A percentile compares a stretch with the other conserved stretches of the same genome.
phyloP scores from a whole-genome alignment of 2,113 vertebrate species.

The Podarcis raffonei region DNA sequence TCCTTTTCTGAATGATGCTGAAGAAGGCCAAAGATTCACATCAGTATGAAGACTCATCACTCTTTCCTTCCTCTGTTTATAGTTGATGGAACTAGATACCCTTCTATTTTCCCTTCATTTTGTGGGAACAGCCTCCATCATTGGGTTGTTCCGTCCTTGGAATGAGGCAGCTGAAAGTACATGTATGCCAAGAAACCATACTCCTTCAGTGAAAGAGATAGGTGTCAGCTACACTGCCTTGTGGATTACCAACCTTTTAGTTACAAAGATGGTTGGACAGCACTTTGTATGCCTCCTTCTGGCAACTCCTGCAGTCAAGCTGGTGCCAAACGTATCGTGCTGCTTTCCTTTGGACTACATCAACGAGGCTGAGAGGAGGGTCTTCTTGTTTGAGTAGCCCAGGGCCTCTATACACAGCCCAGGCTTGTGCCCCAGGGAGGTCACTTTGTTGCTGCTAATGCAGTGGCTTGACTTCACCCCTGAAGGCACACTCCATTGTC shows the following conservation, averaged over 20 bases:
- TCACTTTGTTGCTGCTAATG: too few relatives aligned
- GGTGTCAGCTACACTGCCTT: neutral
- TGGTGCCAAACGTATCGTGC: too few relatives aligned
- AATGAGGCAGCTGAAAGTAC: neutral
- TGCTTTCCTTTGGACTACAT: too few relatives aligned
- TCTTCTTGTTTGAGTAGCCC: too few relatives aligned
- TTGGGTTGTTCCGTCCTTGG: neutral
- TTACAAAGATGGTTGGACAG: too few relatives aligned
- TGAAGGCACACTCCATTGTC: too few relatives aligned
- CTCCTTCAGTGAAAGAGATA: neutral
- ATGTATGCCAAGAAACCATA: neutral
- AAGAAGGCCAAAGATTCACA: neutral
- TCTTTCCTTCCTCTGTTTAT: neutral
- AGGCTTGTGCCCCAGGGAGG: too few relatives aligned
- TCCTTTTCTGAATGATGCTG: neutral
- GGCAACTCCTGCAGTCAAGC: too few relatives aligned
- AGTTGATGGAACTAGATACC: neutral
- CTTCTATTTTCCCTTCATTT: neutral
- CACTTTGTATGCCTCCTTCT: too few relatives aligned
- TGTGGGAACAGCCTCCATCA: neutral
- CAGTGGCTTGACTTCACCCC: too few relatives aligned
- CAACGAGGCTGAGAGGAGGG: too few relatives aligned
- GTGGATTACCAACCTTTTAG: neutral
- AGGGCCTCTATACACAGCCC: too few relatives aligned
- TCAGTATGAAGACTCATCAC: neutral